These are phyloP conservation scores for Lepetodrilus schrolli DNA, from an alignment of 2,888 invertebrate species.

Conservation along the genomic window DNA sequence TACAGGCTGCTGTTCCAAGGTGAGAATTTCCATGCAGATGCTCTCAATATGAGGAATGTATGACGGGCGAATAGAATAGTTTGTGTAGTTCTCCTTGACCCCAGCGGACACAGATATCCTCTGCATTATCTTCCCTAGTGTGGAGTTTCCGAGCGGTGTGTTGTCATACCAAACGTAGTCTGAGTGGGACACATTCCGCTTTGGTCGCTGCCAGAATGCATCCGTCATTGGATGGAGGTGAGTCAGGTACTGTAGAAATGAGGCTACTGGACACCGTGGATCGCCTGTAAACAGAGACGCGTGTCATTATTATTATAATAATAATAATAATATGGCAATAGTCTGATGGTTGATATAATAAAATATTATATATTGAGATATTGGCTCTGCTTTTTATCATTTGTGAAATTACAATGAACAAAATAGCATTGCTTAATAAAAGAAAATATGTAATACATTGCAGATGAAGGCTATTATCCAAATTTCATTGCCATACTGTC, in stretches of 20 bases:
- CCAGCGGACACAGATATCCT: conserved; percentile 51
- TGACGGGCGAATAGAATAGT: conserved; percentile 64
- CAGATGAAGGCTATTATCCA: too few species aligned
- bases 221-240: conserved; percentile 70
- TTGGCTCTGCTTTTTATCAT: not conserved
- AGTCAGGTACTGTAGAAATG: conserved; percentile 62
- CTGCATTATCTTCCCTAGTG: conserved; percentile 60
- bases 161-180: conserved; percentile 70
- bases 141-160: conserved; percentile 65
- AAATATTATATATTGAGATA: not conserved
- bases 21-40: conserved; percentile 50
- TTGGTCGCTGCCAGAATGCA: conserved; percentile 68
- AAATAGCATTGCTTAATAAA: too few species aligned
- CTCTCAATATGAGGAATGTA: conserved; percentile 65
- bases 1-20: not conserved
- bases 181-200: conserved; percentile 55
- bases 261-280: conserved; percentile 63
- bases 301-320: not conserved
- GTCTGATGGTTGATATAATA: not conserved
- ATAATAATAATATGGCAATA: not conserved
- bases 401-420: too few species aligned
- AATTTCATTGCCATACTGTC: too few species aligned
- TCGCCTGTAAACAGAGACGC: conserved; percentile 62
- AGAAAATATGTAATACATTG: too few species aligned
- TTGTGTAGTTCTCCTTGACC: conserved; percentile 64